Base-by-base conservation (phyloP, 2,888 invertebrate genomes). In the Monopis laevigella region DNA sequence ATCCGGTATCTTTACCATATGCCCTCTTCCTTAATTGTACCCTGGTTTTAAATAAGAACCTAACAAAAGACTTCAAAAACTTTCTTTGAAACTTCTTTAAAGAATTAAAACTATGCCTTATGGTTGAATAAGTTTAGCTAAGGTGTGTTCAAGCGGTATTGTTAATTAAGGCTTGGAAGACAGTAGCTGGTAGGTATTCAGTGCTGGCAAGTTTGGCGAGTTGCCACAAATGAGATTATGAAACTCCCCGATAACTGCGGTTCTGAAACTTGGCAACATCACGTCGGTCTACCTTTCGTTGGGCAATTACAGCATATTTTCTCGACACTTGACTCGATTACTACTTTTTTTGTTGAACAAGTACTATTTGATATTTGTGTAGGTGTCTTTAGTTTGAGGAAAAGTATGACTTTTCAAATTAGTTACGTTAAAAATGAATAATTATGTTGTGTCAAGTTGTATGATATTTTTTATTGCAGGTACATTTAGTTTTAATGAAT, bases 201-300 rank as follows among this genome's bases (percentile, higher is more conserved):
- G 21, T 11, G n/a, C 34, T 8, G 11, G 34, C 18, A 36, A 36
- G 21, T 36, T 36, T 27, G 39, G 39, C 39, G 10, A 27, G 39
- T 27, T 39, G 39, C 39, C 39, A 39, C 39, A 39, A n/a, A 39
- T 27, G 39, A 39, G 39, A 39, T 39, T 39, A 39, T 39, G 39
- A 28, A 39, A 39, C 39, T 39, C 28, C 7, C 16, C 27, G 39
- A 39, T 28, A 26, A 39, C 27, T 26, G 27, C 26, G 28, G 39
- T 28, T 27, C 14, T 19, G 17, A 4, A 17, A 39, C 26, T 39
- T 39, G 39, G 12, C 27, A 16, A n/a, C 14, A 8, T 6, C 12
- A 11, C 29, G 24, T 21, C 5, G 8, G 5, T 29, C 29, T 32
- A 32, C 17, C 32, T 32, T 32, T 32, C 32, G 17, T 13, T 17